phyloP scores from a whole-genome alignment of 1,140 invertebrate species.

The Ephestia elutella region DNA sequence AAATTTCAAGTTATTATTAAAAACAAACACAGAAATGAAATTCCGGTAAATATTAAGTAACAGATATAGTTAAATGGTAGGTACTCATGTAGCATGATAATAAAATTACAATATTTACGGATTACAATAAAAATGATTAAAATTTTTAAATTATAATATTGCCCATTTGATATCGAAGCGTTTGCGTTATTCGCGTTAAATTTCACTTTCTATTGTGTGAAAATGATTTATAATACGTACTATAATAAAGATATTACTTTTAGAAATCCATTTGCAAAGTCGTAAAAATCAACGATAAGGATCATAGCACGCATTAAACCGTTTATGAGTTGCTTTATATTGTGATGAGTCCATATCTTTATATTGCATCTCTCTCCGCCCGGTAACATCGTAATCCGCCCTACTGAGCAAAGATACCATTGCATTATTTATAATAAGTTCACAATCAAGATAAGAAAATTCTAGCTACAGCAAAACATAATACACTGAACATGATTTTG shows the following conservation, averaged over 20 bases:
- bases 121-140: too few species aligned
- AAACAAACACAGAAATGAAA: too few species aligned
- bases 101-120: too few species aligned
- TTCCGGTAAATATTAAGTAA: too few species aligned
- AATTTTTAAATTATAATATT: too few species aligned
- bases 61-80: too few species aligned
- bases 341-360: slow-evolving; percentile 52
- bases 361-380: slow-evolving; percentile 48
- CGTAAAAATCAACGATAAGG: slow-evolving; percentile 60
- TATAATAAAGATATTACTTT: slow-evolving; percentile 57
- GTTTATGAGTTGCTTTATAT: slow-evolving; percentile 48
- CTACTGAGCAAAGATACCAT: slow-evolving; percentile 19
- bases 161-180: too few species aligned
- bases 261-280: slow-evolving; percentile 57
- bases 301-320: slow-evolving; percentile 58
- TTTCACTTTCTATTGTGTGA: slow-evolving; percentile 22
- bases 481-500: neutral
- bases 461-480: neutral
- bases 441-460: slow-evolving; percentile 9
- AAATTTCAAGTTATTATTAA: too few species aligned
- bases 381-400: slow-evolving; percentile 25
- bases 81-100: too few species aligned
- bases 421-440: slow-evolving; percentile 25
- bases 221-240: slow-evolving; percentile 31
- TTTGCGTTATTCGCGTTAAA: neutral